Evolutionary conservation across 2,888 invertebrate genomes (phyloP).

Genomic region (Hermaeophaga mercurialis): DNA sequence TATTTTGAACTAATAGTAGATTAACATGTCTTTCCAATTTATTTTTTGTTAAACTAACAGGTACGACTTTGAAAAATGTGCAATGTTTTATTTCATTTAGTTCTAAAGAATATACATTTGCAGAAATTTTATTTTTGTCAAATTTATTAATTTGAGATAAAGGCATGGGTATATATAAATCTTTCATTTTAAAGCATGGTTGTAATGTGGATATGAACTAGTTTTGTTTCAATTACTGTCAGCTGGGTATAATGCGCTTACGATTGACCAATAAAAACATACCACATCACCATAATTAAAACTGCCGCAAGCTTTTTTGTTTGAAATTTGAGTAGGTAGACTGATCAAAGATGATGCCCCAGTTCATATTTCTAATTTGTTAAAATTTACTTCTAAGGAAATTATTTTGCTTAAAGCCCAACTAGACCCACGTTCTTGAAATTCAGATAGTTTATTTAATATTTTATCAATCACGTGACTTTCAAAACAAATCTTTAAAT

Average conservation of each 20-base stretch:
- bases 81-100: not conserved
- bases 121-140: slow-evolving; percentile 9
- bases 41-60: not conserved
- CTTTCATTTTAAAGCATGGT: too few species aligned
- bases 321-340: too few species aligned
- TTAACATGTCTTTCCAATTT: too few species aligned
- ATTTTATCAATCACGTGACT: not conserved
- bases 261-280: too few species aligned
- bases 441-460: slow-evolving; percentile 15
- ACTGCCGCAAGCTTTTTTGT: too few species aligned
- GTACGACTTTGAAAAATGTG: slow-evolving; percentile 2
- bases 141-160: slow-evolving; percentile 3
- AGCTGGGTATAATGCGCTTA: too few species aligned
- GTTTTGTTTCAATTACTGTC: too few species aligned
- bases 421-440: not conserved
- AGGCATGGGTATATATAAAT: too few species aligned
- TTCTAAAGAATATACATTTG: slow-evolving; percentile 3
- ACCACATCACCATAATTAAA: too few species aligned
- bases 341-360: too few species aligned
- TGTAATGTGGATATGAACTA: too few species aligned
- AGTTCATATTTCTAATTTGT: too few species aligned
- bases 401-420: slow-evolving; percentile 5
- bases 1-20: slow-evolving; percentile 5
- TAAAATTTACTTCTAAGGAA: slow-evolving; percentile 4
- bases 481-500: slow-evolving; percentile 5